These are phyloP conservation scores for Harpegnathos saltator DNA, from an alignment of 1,140 invertebrate species.

Conservation along the genomic window DNA sequence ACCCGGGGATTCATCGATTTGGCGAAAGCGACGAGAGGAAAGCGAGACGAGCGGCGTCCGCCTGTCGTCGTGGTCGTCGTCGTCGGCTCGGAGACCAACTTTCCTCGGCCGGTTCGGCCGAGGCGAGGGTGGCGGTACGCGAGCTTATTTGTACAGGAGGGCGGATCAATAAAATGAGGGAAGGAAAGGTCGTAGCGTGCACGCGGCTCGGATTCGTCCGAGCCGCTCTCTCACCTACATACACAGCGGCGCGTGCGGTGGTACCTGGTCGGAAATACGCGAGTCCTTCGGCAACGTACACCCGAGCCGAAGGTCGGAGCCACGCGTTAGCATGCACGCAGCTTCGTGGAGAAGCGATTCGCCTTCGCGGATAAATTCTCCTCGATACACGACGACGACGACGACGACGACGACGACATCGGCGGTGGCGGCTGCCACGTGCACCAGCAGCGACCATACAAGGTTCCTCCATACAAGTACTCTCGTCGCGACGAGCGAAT, in stretches of 20 bases:
- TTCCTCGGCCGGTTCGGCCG: slow-evolving; percentile 74
- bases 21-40: slow-evolving; percentile 50
- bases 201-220: slow-evolving; percentile 77
- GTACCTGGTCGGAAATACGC: slow-evolving; percentile 66
- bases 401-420: too few relatives aligned
- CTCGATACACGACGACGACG: background rate
- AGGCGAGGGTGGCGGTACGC: slow-evolving; percentile 69
- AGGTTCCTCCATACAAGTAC: too few relatives aligned
- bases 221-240: slow-evolving; percentile 67
- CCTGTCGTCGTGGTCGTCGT: too few relatives aligned
- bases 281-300: slow-evolving; percentile 59
- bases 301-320: slow-evolving; percentile 61
- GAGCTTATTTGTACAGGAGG: slow-evolving; percentile 83
- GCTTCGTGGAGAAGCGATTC: background rate
- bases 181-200: slow-evolving; percentile 81
- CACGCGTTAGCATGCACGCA: slow-evolving; percentile 63
- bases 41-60: slow-evolving; percentile 58
- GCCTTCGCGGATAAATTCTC: slow-evolving; percentile 36
- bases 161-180: slow-evolving; percentile 85
- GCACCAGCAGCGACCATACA: too few relatives aligned
- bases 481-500: too few relatives aligned
- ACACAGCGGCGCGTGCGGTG: slow-evolving; percentile 13
- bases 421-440: too few relatives aligned
- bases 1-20: slow-evolving; percentile 58
- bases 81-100: slow-evolving; percentile 63